Evolutionary conservation across 2,888 invertebrate species (phyloP).

Genomic region (Scaptomyza parva): DNA sequence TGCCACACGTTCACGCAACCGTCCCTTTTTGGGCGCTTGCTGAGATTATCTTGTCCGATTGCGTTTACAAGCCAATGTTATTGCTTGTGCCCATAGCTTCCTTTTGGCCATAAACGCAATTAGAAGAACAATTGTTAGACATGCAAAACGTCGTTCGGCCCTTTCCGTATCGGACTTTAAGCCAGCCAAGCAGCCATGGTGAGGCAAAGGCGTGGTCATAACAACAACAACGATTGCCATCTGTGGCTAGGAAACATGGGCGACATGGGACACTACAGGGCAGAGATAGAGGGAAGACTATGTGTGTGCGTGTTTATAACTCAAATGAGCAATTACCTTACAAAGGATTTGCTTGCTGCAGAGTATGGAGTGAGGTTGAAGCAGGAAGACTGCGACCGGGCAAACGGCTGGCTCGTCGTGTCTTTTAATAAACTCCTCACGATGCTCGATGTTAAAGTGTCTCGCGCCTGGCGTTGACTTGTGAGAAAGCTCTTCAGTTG

Average conservation of each 20-base stretch:
- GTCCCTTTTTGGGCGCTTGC: slow-evolving; percentile 65
- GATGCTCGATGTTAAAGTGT: slow-evolving; percentile 63
- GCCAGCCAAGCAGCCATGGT: background rate
- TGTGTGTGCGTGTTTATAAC: slow-evolving; percentile 75
- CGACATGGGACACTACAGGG: slow-evolving; percentile 10
- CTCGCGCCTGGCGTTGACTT: slow-evolving; percentile 73
- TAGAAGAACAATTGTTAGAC: slow-evolving; percentile 82
- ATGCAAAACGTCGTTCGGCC: slow-evolving; percentile 69
- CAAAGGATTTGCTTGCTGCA: slow-evolving; percentile 57
- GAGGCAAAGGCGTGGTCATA: slow-evolving; percentile 46
- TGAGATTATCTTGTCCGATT: slow-evolving; percentile 78
- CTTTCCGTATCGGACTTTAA: slow-evolving; percentile 33
- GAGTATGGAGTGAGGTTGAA: slow-evolving; percentile 12
- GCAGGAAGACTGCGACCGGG: background rate
- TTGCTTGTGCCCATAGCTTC: slow-evolving; percentile 39
- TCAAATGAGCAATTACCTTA: slow-evolving; percentile 78
- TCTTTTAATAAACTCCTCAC: slow-evolving; percentile 77
- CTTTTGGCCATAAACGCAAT: slow-evolving; percentile 76
- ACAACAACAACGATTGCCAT: slow-evolving; percentile 68
- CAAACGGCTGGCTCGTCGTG: slow-evolving; percentile 32
- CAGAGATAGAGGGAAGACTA: slow-evolving; percentile 2
- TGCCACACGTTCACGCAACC: slow-evolving; percentile 60
- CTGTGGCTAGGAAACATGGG: slow-evolving; percentile 43
- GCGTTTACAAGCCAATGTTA: slow-evolving; percentile 74
- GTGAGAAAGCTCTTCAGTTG: slow-evolving; percentile 61